These are phyloP conservation scores for Lycaena phlaeas DNA, from an alignment of 2,888 invertebrate species.

Conservation along the genomic window DNA sequence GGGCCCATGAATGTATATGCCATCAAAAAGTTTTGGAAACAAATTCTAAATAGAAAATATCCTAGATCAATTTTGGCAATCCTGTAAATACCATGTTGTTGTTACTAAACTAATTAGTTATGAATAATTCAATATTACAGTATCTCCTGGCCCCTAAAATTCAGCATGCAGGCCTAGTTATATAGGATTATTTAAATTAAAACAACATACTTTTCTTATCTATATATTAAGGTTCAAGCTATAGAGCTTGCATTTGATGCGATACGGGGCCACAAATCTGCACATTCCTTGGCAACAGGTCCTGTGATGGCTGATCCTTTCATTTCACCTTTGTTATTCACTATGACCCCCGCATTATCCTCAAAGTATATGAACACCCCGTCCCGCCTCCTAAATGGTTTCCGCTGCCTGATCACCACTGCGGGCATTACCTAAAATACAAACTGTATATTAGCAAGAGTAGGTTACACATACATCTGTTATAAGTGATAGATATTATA, in stretches of 20 bases:
- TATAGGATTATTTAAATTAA: slow-evolving; percentile 7
- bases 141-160: no score
- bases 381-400: slow-evolving; percentile 99
- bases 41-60: no score
- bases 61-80: no score
- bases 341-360: slow-evolving; percentile 99
- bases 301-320: slow-evolving; percentile 99
- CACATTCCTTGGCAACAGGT: slow-evolving; percentile 99
- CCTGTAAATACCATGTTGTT: no score
- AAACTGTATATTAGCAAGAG: neutral
- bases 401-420: slow-evolving; percentile 98
- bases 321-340: slow-evolving; percentile 99
- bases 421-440: slow-evolving; percentile 93
- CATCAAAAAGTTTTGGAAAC: no score
- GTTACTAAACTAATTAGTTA: no score
- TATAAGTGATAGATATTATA: neutral
- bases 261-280: slow-evolving; percentile 99
- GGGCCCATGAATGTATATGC: no score
- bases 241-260: slow-evolving; percentile 99
- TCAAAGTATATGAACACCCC: slow-evolving; percentile 99
- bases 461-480: neutral
- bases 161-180: no score
- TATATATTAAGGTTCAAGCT: slow-evolving; percentile 74
- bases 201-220: slow-evolving; percentile 18
- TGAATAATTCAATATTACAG: no score